Evolutionary conservation across 2,888 invertebrate genomes (phyloP), one percentile per base, ranked within the genome.

Genomic region (Drosophila meridionalis): DNA sequence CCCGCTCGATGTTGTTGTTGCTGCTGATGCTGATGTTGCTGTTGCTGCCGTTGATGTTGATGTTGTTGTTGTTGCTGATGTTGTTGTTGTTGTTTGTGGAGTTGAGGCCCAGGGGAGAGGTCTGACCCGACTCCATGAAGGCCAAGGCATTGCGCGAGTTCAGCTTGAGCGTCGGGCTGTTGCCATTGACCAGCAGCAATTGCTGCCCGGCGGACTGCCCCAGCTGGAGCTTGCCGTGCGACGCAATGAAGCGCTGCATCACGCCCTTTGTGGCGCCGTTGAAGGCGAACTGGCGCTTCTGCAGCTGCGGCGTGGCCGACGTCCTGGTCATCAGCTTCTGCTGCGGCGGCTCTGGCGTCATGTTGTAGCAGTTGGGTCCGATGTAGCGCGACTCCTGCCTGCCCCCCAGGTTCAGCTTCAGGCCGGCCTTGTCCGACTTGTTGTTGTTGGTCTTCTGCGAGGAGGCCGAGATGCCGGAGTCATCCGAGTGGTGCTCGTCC

Each of bases 171-270:
- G 73, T 65, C 20, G 66, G 60, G 28, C 62, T 73, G 40, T 43
- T 47, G 36, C 20, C 32, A 6, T 53, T 66, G 53, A 53, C 4
- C 28, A 76, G 32, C 0, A 65, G 62, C 8, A 70, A 43, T 1
- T 76, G 64, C 43, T 64, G 40, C 2, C 65, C 38, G 11, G 63
- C 50, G n/a, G 77, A 34, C 67, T 80, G 63, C 72, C 75, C 75
- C 40, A 87, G 71, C 38, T 93, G 94, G 68, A 96, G 90, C 93
- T 96, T 96, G 34, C 97, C 97, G 64, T 96, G 95, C 36, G 96
- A 96, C 69, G 96, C 97, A 73, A 97, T 95, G 91, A 97, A 97
- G 89, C 97, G 95, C 89, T 97, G 96, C 97, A 97, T 97, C 34
- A 97, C 94, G 14, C 97, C 97, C 77, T 92, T 97, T 71, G 96